Evolutionary conservation across 2,888 invertebrate species (phyloP).

Genomic region (Macrophya annulata): DNA sequence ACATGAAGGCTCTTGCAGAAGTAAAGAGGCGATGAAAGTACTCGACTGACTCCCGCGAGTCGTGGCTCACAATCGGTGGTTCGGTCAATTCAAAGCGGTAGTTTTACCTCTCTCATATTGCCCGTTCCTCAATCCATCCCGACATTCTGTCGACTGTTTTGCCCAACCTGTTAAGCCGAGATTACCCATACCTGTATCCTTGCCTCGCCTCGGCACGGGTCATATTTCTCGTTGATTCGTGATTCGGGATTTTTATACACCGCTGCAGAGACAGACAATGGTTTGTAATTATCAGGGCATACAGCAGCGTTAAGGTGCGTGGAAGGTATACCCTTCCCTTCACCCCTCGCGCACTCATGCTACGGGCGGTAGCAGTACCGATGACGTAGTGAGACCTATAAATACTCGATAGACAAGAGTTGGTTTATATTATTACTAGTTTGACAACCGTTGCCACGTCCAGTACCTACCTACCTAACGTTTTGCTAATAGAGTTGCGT

Average conservation of each 20-base stretch:
- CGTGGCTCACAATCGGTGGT: slow-evolving; percentile 33
- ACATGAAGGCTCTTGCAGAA: slow-evolving; percentile 19
- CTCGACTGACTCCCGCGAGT: slow-evolving; percentile 10
- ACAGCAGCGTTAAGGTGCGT: neutral
- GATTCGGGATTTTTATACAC: neutral
- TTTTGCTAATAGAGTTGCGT: slow-evolving; percentile 57
- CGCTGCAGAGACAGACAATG: neutral
- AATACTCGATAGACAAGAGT: slow-evolving; percentile 18
- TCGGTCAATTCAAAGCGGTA: slow-evolving; percentile 41
- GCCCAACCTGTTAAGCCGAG: slow-evolving; percentile 28
- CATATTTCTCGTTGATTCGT: neutral
- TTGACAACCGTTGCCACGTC: slow-evolving; percentile 42
- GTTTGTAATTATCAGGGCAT: neutral
- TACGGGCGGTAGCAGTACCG: neutral
- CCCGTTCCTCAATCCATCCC: slow-evolving; percentile 3
- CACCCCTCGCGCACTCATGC: neutral
- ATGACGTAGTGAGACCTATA: slow-evolving; percentile 21
- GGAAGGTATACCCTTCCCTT: neutral
- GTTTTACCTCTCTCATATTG: slow-evolving; percentile 32
- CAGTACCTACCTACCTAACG: slow-evolving; percentile 47
- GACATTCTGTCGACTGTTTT: slow-evolving; percentile 14
- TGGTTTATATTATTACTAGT: slow-evolving; percentile 39
- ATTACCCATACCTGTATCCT: neutral
- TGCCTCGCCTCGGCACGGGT: neutral
- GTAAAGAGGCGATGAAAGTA: slow-evolving; percentile 36